Base-by-base conservation (phyloP, 2,113 vertebrate species). In the Pelodiscus sinensis region DNA sequence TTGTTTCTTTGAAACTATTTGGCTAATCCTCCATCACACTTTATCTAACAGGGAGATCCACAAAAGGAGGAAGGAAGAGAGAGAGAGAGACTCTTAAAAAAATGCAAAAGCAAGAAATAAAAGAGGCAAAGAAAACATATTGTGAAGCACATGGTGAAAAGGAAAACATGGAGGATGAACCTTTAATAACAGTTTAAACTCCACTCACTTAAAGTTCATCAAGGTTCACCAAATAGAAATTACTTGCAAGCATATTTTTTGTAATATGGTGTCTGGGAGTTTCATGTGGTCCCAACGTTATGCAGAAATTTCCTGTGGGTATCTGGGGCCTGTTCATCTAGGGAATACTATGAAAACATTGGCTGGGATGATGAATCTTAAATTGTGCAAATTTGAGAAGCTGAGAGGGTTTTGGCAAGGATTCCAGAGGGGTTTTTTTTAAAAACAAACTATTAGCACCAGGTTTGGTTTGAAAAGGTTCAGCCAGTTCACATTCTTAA, bases 391-490 rank as follows among this genome's bases (percentile, higher is more conserved):
- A 88, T 75, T 35, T 14, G 22, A 81, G 90, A 92, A 84, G 22
- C 29, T 25, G 15, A 14, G 35, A 88, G 86, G 6, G 8, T 35
- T 71, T 71, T 18, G n/a, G 62, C 15, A 1, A 5, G 13, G 60
- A 6, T 89, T 68, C 54, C 3, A 25, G 83, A 55, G 77, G 19
- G 82, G 90, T 90, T 68, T 93, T 8, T 71, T 44, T 44, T n/a
- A n/a, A n/a, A 44, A 52, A 62, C 27, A 81, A 75, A 8, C 56
- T 1, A 0, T 35, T 71, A 87, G 54, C n/a, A 92, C 79, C 3
- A 86, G 24, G 10, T 58, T 89, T 83, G 51, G 68, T 94, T 94
- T 75, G 86, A 77, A 88, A 91, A 88, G 75, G 8, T 68, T 51
- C 81, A 82, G 31, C 3, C 81, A 31, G 50, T 11, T 85, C 5